A percentile compares a stretch with the other conserved stretches of the same genome.
Evolutionary conservation across 2,888 invertebrate species (phyloP).

Genomic region (Apamea crenata): DNA sequence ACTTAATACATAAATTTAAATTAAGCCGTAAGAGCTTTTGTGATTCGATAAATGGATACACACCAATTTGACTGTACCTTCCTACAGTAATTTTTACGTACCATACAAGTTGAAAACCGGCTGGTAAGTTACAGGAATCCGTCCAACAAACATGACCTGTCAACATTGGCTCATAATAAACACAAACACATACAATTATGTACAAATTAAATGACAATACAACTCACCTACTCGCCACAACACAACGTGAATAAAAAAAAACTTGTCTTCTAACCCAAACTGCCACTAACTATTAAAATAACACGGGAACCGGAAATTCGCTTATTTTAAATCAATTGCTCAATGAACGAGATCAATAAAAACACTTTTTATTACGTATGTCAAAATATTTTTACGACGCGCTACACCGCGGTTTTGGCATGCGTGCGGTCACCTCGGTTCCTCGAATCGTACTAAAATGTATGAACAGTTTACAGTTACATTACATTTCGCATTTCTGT

Average conservation of each 20-base stretch:
- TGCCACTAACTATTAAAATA: neutral
- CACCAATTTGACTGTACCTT: no score
- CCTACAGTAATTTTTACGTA: neutral
- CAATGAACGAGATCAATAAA: conserved; percentile 7
- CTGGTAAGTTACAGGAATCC: neutral
- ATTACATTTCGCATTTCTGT: conserved; percentile 36
- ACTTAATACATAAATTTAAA: no score
- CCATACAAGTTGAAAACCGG: neutral
- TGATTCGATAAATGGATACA: no score
- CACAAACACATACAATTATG: conserved; percentile 2
- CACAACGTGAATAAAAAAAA: conserved; percentile 11
- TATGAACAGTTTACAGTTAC: conserved; percentile 44
- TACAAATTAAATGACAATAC: neutral
- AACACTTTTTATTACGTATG: conserved; percentile 9
- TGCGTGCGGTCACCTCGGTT: neutral
- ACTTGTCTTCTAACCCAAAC: neutral
- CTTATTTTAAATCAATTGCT: conserved; percentile 34
- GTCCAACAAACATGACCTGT: neutral
- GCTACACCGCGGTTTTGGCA: neutral
- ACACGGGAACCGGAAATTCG: conserved; percentile 6
- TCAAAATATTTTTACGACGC: conserved; percentile 29
- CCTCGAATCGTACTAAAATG: conserved; percentile 33
- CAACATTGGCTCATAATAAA: neutral
- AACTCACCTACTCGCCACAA: conserved; percentile 20
- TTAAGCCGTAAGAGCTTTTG: no score